phyloP scores from a whole-genome alignment of 2,888 invertebrate species.

The Ametastegia equiseti region DNA sequence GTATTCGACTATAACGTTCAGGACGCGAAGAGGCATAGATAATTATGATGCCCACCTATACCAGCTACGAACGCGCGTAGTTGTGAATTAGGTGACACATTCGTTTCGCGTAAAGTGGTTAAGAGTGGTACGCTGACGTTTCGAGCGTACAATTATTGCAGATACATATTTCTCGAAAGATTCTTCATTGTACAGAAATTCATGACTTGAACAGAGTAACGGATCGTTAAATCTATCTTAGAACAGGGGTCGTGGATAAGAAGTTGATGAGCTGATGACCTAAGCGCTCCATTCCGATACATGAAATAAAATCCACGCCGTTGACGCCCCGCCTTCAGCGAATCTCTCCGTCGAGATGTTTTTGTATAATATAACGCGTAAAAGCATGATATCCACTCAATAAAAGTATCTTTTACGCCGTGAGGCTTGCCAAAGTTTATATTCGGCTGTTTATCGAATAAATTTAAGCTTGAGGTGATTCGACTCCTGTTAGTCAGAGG shows the following conservation, averaged over 20 bases:
- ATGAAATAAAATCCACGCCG: conserved; percentile 26
- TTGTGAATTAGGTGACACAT: not conserved
- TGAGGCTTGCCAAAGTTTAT: too few species aligned
- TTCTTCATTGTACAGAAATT: not conserved
- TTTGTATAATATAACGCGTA: not conserved
- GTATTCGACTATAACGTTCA: not conserved
- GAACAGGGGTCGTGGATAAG: not conserved
- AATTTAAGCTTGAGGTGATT: too few species aligned
- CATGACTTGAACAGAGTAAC: not conserved
- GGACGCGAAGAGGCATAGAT: not conserved
- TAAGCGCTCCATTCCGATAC: not conserved
- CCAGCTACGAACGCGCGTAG: not conserved
- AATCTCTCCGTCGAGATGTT: not conserved
- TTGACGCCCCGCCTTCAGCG: conserved; percentile 35
- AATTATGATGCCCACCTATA: not conserved
- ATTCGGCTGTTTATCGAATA: too few species aligned
- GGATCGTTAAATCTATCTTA: too few species aligned
- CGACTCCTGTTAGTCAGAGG: conserved; percentile 26
- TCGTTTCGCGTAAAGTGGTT: not conserved
- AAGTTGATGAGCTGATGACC: conserved; percentile 21
- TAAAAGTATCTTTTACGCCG: too few species aligned
- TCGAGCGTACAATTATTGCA: not conserved
- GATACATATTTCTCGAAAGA: not conserved
- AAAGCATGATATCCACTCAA: too few species aligned
- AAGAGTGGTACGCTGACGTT: not conserved